Conservation (phyloP, 64 coral and sea anemone species). For the Astreopora myriophthalma region DNA sequence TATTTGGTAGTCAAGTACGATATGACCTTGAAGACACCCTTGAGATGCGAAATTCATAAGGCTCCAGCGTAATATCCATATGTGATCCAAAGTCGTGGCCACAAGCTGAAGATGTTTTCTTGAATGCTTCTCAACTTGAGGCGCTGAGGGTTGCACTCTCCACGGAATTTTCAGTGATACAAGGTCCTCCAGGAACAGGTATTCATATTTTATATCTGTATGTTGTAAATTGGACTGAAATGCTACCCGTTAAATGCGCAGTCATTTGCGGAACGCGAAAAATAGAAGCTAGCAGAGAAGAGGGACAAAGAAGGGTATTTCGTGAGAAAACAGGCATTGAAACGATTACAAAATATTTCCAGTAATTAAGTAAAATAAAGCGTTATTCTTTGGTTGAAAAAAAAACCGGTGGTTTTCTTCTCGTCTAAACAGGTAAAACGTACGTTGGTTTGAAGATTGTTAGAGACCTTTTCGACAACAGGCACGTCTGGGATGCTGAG, state of each 20-base stretch:
- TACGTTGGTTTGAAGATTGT: constrained; percentile 73
- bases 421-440: constrained; percentile 64
- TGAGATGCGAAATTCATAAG: background rate
- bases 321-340: too few species aligned
- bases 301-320: too few species aligned
- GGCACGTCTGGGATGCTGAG: constrained; percentile 40
- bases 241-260: too few species aligned
- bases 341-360: too few species aligned
- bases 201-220: background rate
- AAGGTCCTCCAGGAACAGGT: constrained; percentile 94
- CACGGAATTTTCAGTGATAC: constrained; percentile 91
- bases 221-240: too few species aligned
- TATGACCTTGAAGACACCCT: constrained; percentile 45
- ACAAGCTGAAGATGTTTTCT: constrained; percentile 14
- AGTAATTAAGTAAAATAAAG: too few species aligned
- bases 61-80: constrained; percentile 37
- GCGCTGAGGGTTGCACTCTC: constrained; percentile 79
- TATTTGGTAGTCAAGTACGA: background rate
- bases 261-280: too few species aligned
- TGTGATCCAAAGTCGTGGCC: constrained; percentile 67
- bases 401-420: background rate
- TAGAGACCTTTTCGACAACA: constrained; percentile 67
- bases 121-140: constrained; percentile 80
- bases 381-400: background rate
- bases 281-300: background rate